phyloP scores from a whole-genome alignment of 1,140 invertebrate genomes.

The Pseudobourletiella spinata region DNA sequence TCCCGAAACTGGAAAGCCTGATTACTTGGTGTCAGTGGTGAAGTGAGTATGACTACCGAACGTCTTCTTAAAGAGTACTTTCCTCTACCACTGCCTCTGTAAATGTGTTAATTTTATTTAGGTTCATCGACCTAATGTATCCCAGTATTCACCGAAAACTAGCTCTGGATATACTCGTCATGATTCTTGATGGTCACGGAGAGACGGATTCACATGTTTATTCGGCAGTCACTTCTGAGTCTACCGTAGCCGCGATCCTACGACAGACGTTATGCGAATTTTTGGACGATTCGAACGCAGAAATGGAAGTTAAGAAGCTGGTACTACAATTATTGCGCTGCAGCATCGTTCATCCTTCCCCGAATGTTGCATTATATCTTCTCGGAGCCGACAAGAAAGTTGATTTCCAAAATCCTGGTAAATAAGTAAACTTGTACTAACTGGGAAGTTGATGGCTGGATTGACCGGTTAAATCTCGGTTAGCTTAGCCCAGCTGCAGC shows the following conservation, averaged over 20 bases:
- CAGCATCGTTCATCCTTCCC: conserved; percentile 22
- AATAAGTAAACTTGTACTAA: too few relatives aligned
- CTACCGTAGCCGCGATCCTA: conserved; percentile 12
- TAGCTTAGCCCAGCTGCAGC: too few relatives aligned
- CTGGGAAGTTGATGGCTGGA: too few relatives aligned
- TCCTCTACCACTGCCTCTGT: neutral
- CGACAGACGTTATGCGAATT: conserved; percentile 22
- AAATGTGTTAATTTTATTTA: conserved; percentile 5
- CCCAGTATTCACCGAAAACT: conserved; percentile 12
- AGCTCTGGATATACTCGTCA: conserved; percentile 25
- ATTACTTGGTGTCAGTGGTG: conserved; percentile 24
- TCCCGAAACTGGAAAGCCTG: conserved; percentile 15
- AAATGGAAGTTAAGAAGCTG: conserved; percentile 10
- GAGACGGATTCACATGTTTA: conserved; percentile 26
- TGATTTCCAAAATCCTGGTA: conserved; percentile 30
- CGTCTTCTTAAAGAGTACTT: neutral
- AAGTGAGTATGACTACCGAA: conserved; percentile 19
- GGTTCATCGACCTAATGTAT: conserved; percentile 27
- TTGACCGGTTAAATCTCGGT: too few relatives aligned
- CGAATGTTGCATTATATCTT: conserved; percentile 28
- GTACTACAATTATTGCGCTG: conserved; percentile 23
- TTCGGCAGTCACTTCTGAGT: conserved; percentile 8
- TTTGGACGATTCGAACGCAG: conserved; percentile 8
- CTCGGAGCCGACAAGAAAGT: conserved; percentile 28
- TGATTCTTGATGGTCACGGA: conserved; percentile 14